Evolutionary conservation across 2,113 vertebrate species (phyloP).

Genomic region (Pseudopodoces humilis): DNA sequence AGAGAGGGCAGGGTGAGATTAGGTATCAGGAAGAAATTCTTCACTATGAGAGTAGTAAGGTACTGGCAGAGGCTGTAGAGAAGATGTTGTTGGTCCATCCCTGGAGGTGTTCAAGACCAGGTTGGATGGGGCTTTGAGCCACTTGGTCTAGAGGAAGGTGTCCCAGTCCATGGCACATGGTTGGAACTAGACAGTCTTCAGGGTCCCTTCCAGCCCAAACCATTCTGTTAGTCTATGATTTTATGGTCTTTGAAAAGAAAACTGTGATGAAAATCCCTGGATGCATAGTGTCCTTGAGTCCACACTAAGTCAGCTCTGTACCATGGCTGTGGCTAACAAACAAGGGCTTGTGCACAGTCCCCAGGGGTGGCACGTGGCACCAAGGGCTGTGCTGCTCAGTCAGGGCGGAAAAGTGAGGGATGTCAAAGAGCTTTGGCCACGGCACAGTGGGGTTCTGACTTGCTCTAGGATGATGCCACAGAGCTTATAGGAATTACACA

Average conservation of each 20-base stretch:
- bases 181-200: background rate
- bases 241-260: background rate
- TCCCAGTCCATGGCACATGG: background rate
- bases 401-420: background rate
- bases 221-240: background rate
- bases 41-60: background rate
- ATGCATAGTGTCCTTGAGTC: background rate
- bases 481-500: background rate
- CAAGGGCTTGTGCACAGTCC: background rate
- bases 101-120: background rate
- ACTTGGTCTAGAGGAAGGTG: background rate
- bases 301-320: background rate
- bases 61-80: background rate
- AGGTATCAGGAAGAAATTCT: background rate
- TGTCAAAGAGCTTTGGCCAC: background rate
- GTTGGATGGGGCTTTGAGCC: background rate
- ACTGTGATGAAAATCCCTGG: background rate
- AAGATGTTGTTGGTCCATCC: background rate
- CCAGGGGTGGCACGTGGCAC: background rate
- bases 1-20: background rate
- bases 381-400: rapidly evolving
- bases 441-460: background rate
- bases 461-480: background rate
- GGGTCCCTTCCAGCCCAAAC: background rate
- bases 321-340: background rate